These are phyloP conservation scores for Eupithecia insigniata DNA, from an alignment of 2,888 invertebrate genomes.

Conservation along the genomic window DNA sequence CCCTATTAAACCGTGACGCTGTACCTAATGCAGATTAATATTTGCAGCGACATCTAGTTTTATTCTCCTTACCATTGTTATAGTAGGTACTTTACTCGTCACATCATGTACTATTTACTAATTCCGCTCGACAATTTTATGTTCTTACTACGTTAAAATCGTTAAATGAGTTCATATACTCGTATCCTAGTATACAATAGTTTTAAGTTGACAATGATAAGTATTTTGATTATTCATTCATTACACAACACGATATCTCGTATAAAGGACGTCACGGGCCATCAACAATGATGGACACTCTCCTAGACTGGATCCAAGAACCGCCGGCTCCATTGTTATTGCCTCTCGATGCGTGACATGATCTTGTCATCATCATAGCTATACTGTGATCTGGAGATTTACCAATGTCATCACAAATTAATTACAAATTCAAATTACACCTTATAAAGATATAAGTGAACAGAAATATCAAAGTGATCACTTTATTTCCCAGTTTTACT, in stretches of 20 bases:
- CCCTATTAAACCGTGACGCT: no score
- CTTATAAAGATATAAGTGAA: no score
- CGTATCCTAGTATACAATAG: not conserved
- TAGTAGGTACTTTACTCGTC: no score
- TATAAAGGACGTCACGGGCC: not conserved
- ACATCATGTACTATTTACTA: no score
- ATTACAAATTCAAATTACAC: no score
- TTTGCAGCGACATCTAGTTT: not conserved
- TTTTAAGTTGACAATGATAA: not conserved
- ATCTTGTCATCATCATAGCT: not conserved
- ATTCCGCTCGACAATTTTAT: no score
- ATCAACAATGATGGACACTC: constrained; percentile 7
- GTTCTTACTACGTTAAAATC: not conserved
- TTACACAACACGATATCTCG: not conserved
- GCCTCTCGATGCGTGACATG: constrained; percentile 4
- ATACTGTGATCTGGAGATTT: not conserved
- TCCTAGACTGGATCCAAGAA: constrained; percentile 1
- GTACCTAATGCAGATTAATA: not conserved
- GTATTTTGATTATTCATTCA: not conserved
- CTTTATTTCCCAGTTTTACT: no score
- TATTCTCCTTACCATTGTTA: not conserved
- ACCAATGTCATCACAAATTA: no score
- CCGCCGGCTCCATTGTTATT: not conserved
- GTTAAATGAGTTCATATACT: not conserved
- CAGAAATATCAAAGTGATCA: no score